Evolutionary conservation across 2,888 invertebrate genomes (phyloP).

Genomic region (Drosophila greeni): DNA sequence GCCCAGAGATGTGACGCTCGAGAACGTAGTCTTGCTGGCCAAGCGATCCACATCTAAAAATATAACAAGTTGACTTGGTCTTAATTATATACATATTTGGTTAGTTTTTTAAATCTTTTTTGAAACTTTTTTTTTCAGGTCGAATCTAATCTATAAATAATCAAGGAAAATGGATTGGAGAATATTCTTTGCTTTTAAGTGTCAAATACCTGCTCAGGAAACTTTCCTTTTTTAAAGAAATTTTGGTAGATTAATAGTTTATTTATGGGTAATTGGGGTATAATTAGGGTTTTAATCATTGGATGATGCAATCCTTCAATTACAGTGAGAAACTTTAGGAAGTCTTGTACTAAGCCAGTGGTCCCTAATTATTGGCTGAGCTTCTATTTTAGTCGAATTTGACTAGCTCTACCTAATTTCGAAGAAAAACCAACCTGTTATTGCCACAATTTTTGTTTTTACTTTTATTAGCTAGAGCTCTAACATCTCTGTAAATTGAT

Average conservation of each 20-base stretch:
- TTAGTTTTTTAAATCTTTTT: neutral
- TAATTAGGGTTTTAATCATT: no score
- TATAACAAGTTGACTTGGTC: slow-evolving; percentile 7
- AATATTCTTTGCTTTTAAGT: no score
- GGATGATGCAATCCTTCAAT: neutral
- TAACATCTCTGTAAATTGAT: no score
- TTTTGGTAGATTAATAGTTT: neutral
- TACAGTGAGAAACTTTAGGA: neutral
- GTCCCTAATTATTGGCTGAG: neutral
- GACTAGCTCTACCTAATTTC: no score
- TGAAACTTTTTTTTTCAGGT: neutral
- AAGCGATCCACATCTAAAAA: slow-evolving; percentile 34
- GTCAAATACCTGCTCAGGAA: no score
- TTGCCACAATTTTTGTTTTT: no score
- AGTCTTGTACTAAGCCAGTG: neutral
- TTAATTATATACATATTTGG: neutral
- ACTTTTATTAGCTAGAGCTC: no score
- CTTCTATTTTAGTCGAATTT: no score
- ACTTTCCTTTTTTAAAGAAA: neutral
- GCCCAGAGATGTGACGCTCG: slow-evolving; percentile 83
- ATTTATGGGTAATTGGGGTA: neutral
- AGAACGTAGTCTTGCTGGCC: slow-evolving; percentile 88
- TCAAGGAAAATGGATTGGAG: no score
- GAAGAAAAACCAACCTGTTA: no score
- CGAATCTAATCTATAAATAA: no score